Evolutionary conservation across 2,797 vertebrate species (phyloP), one percentile per base, ranked within the genome.

Genomic region (Clarias laeviceps): DNA sequence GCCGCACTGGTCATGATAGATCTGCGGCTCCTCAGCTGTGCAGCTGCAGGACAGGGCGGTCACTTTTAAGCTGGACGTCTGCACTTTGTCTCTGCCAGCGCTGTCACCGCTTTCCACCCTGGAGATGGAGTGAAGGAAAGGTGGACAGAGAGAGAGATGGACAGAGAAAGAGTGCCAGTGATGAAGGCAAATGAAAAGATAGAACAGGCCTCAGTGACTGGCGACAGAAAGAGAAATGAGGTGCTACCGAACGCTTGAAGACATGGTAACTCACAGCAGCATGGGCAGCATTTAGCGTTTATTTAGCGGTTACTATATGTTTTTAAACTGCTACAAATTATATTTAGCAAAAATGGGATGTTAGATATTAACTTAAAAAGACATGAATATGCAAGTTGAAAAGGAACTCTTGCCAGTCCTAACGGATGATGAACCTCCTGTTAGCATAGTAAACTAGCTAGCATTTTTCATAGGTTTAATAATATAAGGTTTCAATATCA

Each of bases 81-180:
- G 92, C 93, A 94, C 93, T 95, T 91, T 94, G 93, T 95, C 94
- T 95, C 93, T 94, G 94, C 94, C 94, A 93, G 91, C 86, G 85
- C 91, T 93, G 94, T 95, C 95, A 94, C 88, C 82, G 66, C 87
- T 88, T 91, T 87, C 83, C 56, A 88, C 90, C 91, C 89, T 89
- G 90, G 89, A 91, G 91, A 80, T 89, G 83, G 86, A 89, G 90
- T 91, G 91, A 90, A 88, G 87, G 85, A 88, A 86, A 88, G 83
- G 88, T 85, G 85, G 84, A 90, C 86, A 65, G 85, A 86, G 86
- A 88, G 88, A 89, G 90, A 92, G 93, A 91, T 84, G 89, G 93
- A 94, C 91, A 89, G 90, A 91, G 92, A 88, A 90, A 91, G 90
- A 92, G 90, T 91, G 91, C 88, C 88, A 83, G 86, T 88, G 92